Evolutionary conservation across 53 echinoderm and acorn worm genomes (phyloP).

Genomic region (Mesocentrotus franciscanus): DNA sequence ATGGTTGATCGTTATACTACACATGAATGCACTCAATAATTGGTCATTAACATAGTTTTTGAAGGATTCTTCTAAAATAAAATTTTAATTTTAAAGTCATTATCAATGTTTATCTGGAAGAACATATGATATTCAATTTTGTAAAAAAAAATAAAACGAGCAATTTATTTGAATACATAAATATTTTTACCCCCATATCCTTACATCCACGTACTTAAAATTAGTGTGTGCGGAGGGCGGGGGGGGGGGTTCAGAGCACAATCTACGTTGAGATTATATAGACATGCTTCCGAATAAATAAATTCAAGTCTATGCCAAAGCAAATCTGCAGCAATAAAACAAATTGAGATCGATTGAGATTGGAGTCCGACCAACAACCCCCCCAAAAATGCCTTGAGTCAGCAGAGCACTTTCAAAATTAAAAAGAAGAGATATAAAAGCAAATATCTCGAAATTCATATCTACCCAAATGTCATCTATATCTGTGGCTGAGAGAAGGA

Average conservation of each 20-base stretch:
- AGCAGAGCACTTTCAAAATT: conserved; percentile 36
- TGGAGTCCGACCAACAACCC: background rate
- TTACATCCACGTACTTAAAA: no score
- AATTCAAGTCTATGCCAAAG: background rate
- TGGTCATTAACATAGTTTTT: no score
- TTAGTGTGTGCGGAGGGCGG: background rate
- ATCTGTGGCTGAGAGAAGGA: background rate
- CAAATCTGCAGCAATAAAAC: conserved; percentile 2
- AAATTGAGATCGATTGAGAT: conserved; percentile 37
- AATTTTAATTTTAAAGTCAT: no score
- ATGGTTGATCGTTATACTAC: no score
- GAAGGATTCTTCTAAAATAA: no score
- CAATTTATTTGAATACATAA: no score
- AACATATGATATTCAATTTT: no score
- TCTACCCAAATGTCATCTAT: conserved; percentile 30
- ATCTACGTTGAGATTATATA: background rate
- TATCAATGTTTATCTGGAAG: no score
- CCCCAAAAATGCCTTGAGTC: background rate
- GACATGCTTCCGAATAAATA: background rate
- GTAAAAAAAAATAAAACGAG: no score
- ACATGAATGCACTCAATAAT: no score
- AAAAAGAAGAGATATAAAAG: conserved; percentile 28
- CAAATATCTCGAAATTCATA: conserved; percentile 47
- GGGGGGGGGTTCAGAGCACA: background rate
- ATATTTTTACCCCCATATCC: no score